Evolutionary conservation across 2,888 invertebrate genomes (phyloP).

Genomic region (Bimastos eiseni): DNA sequence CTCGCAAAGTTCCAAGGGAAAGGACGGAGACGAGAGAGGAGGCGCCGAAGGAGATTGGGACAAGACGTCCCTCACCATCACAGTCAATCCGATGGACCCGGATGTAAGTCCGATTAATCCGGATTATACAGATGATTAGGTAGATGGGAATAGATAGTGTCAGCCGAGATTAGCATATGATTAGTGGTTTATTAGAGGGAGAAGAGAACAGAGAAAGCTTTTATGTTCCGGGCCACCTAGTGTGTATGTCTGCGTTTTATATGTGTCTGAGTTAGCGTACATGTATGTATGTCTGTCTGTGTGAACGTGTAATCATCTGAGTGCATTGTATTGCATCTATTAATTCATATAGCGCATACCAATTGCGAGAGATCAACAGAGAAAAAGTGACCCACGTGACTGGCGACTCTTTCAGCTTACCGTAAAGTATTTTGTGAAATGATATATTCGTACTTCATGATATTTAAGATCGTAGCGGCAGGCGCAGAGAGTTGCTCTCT

Average conservation of each 20-base stretch:
- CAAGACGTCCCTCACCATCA: constrained; percentile 34
- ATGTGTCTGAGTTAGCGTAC: not conserved
- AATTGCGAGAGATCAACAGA: no score
- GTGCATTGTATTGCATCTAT: not conserved
- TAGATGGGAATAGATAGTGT: not conserved
- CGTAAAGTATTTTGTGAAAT: no score
- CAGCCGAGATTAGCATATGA: not conserved
- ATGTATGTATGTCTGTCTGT: constrained; percentile 21
- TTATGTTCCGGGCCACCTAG: not conserved
- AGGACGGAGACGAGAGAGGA: constrained; percentile 21
- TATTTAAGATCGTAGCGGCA: no score
- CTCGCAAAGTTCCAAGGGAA: constrained; percentile 19
- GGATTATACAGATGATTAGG: not conserved
- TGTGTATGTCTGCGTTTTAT: not conserved
- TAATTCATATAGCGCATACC: no score
- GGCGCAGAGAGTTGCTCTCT: no score
- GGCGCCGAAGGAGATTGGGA: constrained; percentile 14
- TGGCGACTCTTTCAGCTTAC: no score
- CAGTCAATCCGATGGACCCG: constrained; percentile 36
- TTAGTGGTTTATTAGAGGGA: not conserved
- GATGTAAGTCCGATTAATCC: constrained; percentile 28
- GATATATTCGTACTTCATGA: no score
- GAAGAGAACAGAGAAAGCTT: not conserved
- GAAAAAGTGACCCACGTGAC: no score
- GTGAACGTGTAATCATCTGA: not conserved